Conservation (phyloP, 2,113 vertebrate genomes). For the Carassius auratus region DNA sequence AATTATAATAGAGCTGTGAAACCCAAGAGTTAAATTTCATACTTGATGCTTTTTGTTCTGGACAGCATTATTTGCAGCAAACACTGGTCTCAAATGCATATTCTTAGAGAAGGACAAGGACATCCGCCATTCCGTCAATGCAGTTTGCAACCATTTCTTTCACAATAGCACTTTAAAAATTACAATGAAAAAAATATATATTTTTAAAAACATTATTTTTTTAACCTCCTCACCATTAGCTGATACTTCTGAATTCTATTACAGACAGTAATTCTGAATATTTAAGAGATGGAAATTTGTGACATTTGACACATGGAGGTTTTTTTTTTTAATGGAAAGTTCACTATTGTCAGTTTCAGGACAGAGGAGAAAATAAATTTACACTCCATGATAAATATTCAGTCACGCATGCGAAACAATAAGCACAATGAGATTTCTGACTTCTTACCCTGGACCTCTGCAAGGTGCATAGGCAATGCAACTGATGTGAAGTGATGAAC, state of each 20-base stretch:
- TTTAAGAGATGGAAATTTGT: neutral
- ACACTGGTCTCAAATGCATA: neutral
- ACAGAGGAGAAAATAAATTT: neutral
- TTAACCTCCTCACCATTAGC: neutral
- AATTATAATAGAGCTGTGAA: too few species aligned
- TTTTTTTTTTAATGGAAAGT: neutral
- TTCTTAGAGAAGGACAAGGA: neutral
- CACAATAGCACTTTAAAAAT: neutral
- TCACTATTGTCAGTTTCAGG: neutral
- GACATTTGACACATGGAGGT: conserved; percentile 10
- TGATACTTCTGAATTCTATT: neutral
- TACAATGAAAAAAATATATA: neutral
- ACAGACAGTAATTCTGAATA: neutral
- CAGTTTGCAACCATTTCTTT: neutral
- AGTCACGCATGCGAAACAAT: neutral
- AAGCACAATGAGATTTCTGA: neutral
- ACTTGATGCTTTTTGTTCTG: neutral
- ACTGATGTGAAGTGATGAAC: neutral
- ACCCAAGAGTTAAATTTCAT: too few species aligned
- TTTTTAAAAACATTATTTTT: too few species aligned
- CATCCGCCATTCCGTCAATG: neutral
- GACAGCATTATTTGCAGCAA: neutral
- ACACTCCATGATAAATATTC: neutral
- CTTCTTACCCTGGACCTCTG: neutral
- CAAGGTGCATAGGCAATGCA: conserved; percentile 1